Percentiles rank a stretch among this genome's conserved stretches.
Conservation (phyloP, 2,888 invertebrate species). For the Falcaria lacertinaria region DNA sequence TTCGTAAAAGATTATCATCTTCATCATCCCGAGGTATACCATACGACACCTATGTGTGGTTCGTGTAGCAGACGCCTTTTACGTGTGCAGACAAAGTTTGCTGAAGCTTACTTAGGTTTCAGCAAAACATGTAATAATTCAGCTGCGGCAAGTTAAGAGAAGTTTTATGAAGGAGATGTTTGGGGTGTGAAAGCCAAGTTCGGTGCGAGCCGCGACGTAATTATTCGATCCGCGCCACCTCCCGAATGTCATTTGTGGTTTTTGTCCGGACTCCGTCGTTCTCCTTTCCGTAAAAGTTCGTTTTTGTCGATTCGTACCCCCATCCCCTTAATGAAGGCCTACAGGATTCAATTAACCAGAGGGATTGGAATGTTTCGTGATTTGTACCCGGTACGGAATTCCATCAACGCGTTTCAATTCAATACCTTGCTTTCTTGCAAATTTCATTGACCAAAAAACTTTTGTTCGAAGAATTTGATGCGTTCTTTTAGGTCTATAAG, state of each 20-base stretch:
- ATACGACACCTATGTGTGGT: constrained; percentile 13
- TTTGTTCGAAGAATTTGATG: constrained; percentile 23
- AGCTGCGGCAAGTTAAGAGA: constrained; percentile 46
- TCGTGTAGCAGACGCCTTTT: constrained; percentile 35
- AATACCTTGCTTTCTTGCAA: constrained; percentile 42
- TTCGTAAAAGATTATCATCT: too few relatives aligned
- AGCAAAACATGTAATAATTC: constrained; percentile 65
- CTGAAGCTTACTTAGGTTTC: constrained; percentile 54
- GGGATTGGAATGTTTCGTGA: constrained; percentile 73
- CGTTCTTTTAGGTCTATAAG: constrained; percentile 10
- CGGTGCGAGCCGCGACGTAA: constrained; percentile 46
- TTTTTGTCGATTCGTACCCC: constrained; percentile 56
- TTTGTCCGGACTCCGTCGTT: constrained; percentile 57
- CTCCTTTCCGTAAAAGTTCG: constrained; percentile 63
- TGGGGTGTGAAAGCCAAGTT: constrained; percentile 61
- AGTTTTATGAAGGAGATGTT: constrained; percentile 55
- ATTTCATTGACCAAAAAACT: constrained; percentile 43
- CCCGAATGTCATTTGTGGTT: constrained; percentile 68
- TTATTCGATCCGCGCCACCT: constrained; percentile 63
- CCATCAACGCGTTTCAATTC: constrained; percentile 59
- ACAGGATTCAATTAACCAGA: constrained; percentile 73
- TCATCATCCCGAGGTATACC: too few relatives aligned
- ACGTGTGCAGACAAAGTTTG: constrained; percentile 41
- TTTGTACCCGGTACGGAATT: constrained; percentile 64
- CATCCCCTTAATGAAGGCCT: constrained; percentile 70